phyloP scores from a whole-genome alignment of 2,797 vertebrate species.

The Cheirogaleus major region DNA sequence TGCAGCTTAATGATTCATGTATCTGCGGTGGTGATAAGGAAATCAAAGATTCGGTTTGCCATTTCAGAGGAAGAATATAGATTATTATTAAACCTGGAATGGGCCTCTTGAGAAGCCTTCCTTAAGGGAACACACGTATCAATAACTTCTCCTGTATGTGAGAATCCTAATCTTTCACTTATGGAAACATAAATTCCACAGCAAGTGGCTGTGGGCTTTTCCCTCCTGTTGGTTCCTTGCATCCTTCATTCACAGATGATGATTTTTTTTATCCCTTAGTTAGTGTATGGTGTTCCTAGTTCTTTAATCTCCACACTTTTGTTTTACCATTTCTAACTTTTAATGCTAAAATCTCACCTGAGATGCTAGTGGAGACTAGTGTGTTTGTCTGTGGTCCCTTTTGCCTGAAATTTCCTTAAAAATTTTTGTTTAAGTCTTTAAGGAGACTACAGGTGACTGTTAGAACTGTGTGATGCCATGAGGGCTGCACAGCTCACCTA shows the following conservation, averaged over 20 bases:
- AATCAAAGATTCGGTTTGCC: slow-evolving; percentile 63
- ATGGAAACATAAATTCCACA: slow-evolving; percentile 73
- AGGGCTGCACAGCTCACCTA: too few species aligned
- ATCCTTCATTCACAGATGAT: fast-evolving
- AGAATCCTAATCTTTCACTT: slow-evolving; percentile 71
- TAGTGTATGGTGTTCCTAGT: background rate
- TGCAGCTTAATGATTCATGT: slow-evolving; percentile 71
- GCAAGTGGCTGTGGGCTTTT: slow-evolving; percentile 49
- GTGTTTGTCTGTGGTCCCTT: fast-evolving
- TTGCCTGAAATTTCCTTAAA: background rate
- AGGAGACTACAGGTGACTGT: background rate
- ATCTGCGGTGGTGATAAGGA: slow-evolving; percentile 69
- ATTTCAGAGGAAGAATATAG: slow-evolving; percentile 78
- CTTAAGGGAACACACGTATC: slow-evolving; percentile 75
- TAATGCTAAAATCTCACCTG: background rate
- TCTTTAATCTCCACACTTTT: background rate
- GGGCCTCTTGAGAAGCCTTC: slow-evolving; percentile 78
- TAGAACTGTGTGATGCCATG: background rate
- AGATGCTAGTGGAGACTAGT: background rate
- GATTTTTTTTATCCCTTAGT: background rate
- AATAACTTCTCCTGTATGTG: slow-evolving; percentile 67
- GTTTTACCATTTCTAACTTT: background rate
- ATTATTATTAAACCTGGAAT: slow-evolving; percentile 82
- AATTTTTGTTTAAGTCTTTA: background rate
- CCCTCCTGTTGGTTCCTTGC: background rate